These are phyloP conservation scores for Microcebus tavaratra DNA, from an alignment of 2,113 vertebrate species.

Conservation along the genomic window DNA sequence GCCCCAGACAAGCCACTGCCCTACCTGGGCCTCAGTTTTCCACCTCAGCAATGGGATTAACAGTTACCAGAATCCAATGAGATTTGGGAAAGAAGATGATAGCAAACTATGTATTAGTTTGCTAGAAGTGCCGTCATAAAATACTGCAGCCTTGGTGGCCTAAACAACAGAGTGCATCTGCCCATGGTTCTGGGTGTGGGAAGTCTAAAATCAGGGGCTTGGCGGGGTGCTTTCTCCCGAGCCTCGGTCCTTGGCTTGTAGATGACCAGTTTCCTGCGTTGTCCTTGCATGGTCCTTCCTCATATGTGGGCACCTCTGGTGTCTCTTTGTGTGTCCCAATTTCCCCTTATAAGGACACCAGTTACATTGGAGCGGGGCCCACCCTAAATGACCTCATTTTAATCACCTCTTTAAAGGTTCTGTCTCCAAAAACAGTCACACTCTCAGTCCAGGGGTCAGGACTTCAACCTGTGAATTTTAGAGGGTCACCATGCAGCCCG, in stretches of 20 bases:
- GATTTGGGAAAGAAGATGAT: background rate
- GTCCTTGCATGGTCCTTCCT: background rate
- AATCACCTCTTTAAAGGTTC: background rate
- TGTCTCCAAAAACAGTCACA: background rate
- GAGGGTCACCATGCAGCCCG: background rate
- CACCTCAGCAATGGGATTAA: background rate
- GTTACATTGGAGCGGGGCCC: background rate
- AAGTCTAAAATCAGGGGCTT: background rate
- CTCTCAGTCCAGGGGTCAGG: background rate
- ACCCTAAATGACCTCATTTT: background rate
- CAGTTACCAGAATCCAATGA: background rate
- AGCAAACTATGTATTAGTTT: background rate
- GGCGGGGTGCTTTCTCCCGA: background rate
- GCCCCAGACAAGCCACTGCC: background rate
- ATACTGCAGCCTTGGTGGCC: too few species aligned
- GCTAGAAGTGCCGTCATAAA: background rate
- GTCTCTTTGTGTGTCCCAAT: background rate
- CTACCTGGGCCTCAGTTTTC: background rate
- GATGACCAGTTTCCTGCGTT: accelerated
- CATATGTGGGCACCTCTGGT: background rate
- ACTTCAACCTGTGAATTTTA: background rate
- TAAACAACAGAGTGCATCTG: background rate
- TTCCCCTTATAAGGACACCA: background rate
- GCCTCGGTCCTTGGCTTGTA: background rate
- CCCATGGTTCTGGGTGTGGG: background rate